Percentiles rank a stretch among this genome's conserved stretches.
Conservation (phyloP, 2,113 vertebrate species). For the Phycodurus eques region DNA sequence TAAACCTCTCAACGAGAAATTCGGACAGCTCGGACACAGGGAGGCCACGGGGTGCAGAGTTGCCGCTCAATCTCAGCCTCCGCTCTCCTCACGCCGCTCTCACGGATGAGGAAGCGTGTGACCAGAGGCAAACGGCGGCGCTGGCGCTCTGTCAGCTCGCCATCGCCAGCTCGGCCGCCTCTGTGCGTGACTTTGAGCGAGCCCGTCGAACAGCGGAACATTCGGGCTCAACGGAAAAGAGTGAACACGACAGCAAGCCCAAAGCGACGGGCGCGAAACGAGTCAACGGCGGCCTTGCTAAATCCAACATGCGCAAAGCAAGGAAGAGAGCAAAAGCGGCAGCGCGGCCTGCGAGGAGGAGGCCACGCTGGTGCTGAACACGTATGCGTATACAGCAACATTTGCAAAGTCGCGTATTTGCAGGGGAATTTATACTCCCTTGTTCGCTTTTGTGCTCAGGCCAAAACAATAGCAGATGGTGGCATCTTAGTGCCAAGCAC, state of each 20-base stretch:
- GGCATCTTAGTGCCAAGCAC: no score
- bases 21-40: constrained; percentile 37
- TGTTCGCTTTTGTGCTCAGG: no score
- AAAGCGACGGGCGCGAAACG: constrained; percentile 77
- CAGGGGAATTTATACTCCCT: no score
- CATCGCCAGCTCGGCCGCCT: constrained; percentile 69
- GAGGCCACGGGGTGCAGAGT: constrained; percentile 58
- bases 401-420: no score
- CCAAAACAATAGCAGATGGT: not conserved
- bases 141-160: constrained; percentile 93
- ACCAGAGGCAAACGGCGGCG: constrained; percentile 89
- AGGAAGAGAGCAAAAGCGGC: constrained; percentile 72
- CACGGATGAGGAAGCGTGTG: constrained; percentile 73
- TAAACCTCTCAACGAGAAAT: constrained; percentile 87
- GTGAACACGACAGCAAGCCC: constrained; percentile 14
- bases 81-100: constrained; percentile 63
- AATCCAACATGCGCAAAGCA: constrained; percentile 60
- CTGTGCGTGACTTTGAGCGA: constrained; percentile 19
- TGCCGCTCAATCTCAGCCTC: constrained; percentile 89
- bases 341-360: constrained; percentile 76
- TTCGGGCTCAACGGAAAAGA: constrained; percentile 8
- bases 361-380: constrained; percentile 79
- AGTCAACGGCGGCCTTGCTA: constrained; percentile 62
- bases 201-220: not conserved
- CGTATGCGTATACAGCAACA: not conserved